Percentiles rank a stretch among this genome's conserved stretches.
Conservation (phyloP, 2,113 vertebrate species). For the Chlorodrepanis virens region DNA sequence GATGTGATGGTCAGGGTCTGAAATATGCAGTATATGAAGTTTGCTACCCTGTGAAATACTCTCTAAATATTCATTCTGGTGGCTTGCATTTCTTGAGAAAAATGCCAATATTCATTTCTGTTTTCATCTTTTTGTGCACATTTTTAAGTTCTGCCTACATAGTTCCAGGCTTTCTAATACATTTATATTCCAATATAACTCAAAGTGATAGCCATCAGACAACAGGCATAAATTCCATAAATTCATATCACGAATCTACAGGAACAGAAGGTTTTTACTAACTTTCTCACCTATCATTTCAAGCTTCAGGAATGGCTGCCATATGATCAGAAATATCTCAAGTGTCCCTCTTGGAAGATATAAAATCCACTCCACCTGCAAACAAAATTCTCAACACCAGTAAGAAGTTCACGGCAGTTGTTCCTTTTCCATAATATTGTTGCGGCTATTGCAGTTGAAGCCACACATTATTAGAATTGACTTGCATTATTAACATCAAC, state of each 20-base stretch:
- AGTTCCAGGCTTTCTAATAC: not conserved
- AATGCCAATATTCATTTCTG: not conserved
- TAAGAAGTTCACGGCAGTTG: not conserved
- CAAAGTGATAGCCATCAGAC: not conserved
- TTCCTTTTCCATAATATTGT: not conserved
- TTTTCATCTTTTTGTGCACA: not conserved
- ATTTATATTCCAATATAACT: not conserved
- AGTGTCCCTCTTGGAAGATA: not conserved
- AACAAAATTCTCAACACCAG: not conserved
- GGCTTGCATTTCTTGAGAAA: not conserved
- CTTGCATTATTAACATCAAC: not conserved
- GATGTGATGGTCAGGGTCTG: not conserved
- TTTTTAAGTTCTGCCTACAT: not conserved
- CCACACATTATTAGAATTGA: not conserved
- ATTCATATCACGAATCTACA: not conserved
- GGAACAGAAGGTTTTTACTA: not conserved
- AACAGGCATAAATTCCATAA: not conserved
- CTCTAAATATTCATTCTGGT: not conserved
- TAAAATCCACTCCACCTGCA: conserved; percentile 2
- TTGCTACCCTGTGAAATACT: not conserved
- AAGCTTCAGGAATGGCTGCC: not conserved
- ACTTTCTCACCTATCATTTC: not conserved
- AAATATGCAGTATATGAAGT: not conserved
- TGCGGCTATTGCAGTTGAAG: not conserved
- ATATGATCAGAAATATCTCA: not conserved